Evolutionary conservation across 2,888 invertebrate species (phyloP).

Genomic region (Drosophila sordidapex): DNA sequence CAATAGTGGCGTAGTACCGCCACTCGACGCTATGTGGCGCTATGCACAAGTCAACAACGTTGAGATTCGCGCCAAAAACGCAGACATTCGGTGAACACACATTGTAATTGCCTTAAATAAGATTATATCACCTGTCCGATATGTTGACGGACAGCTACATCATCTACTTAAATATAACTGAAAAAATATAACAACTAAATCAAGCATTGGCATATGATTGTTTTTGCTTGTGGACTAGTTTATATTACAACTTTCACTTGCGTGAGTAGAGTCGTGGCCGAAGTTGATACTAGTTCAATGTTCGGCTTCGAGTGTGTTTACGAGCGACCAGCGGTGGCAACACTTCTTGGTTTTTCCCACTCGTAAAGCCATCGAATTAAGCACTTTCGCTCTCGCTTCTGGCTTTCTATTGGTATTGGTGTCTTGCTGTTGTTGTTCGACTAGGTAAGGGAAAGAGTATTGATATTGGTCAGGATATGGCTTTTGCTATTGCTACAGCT

Average conservation of each 20-base stretch:
- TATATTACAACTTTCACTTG: constrained; percentile 28
- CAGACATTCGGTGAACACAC: constrained; percentile 3
- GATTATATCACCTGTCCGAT: neutral
- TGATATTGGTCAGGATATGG: constrained; percentile 16
- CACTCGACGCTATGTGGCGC: constrained; percentile 63
- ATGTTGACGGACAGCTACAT: neutral
- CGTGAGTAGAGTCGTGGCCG: constrained; percentile 4
- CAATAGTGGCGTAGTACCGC: constrained; percentile 48
- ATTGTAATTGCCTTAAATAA: constrained; percentile 3
- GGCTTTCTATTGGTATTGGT: constrained; percentile 38
- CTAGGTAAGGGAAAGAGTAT: constrained; percentile 14
- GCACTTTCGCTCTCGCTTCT: constrained; percentile 62
- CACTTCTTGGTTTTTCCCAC: constrained; percentile 65
- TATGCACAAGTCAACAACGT: constrained; percentile 23
- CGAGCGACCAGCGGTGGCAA: constrained; percentile 20
- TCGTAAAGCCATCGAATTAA: constrained; percentile 25
- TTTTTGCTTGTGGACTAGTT: neutral
- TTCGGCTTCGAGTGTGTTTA: constrained; percentile 13
- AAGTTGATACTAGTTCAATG: constrained; percentile 27
- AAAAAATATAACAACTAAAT: neutral
- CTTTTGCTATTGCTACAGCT: constrained; percentile 2
- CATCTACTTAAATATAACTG: neutral
- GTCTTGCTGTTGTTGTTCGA: constrained; percentile 18
- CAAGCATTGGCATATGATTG: neutral
- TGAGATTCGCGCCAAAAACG: constrained; percentile 54